Base-by-base conservation (phyloP, 2,797 vertebrate genomes). In the Podargus strigoides region DNA sequence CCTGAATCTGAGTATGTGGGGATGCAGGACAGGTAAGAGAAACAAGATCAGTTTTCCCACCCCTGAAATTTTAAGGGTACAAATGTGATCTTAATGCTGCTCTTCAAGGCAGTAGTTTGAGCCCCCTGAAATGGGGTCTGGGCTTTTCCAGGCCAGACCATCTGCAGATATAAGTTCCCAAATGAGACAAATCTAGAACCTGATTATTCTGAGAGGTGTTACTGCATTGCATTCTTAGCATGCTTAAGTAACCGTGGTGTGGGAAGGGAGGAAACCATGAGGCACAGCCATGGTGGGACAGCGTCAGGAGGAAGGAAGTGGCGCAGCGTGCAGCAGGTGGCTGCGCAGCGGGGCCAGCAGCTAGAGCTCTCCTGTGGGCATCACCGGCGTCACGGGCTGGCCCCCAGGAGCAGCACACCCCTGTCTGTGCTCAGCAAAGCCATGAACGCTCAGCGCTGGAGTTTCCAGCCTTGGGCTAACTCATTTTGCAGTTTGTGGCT, bases 371-470 rank as follows among this genome's bases (percentile, higher is more conserved):
- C 22, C n/a, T n/a, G n/a, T n/a, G n/a, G n/a, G n/a, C n/a, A n/a
- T n/a, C n/a, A n/a, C n/a, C n/a, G n/a, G n/a, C n/a, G n/a, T n/a
- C n/a, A n/a, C n/a, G n/a, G n/a, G n/a, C n/a, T n/a, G n/a, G n/a
- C n/a, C n/a, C n/a, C 52, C 9, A 2, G 27, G 22, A 15, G 34
- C 70, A 36, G 30, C 58, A 2, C 5, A 2, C 9, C 24, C 15
- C 63, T 21, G 3, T 10, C 34, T 1, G 1, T 0, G 3, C 52
- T n/a, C 52, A 14, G 72, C 46, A 9, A 7, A 12, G 72, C 72
- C 22, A 46, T 1, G 1, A 26, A 55, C 3, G 0, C 41, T 41
- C 41, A 0, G 14, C 3, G 0, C 46, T 23, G 69, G 56, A 18
- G 37, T 44, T 53, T 18, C 44, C 58, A 59, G 50, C 1, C 0